Evolutionary conservation across 2,888 invertebrate species (phyloP).

Genomic region (Coenonympha arcania): DNA sequence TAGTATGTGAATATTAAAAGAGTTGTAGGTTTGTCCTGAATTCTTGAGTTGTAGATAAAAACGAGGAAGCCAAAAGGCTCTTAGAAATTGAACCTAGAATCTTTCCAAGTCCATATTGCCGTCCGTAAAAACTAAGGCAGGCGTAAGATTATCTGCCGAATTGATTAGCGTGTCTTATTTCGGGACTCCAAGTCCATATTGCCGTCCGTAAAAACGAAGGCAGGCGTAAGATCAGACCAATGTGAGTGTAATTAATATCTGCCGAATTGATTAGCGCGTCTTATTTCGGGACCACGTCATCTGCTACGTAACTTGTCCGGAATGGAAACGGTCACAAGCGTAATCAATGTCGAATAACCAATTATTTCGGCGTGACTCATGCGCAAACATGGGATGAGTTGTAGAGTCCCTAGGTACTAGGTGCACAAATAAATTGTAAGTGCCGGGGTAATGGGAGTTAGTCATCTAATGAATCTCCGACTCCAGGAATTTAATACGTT

Average conservation of each 20-base stretch:
- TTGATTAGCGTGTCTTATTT: background rate
- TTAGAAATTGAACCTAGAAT: too few relatives aligned
- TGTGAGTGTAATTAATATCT: background rate
- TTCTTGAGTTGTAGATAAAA: too few relatives aligned
- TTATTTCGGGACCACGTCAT: background rate
- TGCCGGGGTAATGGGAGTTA: background rate
- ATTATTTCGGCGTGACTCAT: conserved; percentile 5
- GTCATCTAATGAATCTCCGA: background rate
- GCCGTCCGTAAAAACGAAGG: background rate
- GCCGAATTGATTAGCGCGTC: background rate
- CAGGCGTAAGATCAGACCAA: background rate
- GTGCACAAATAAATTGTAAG: background rate
- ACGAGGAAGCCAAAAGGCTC: too few relatives aligned
- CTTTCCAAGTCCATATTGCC: too few relatives aligned
- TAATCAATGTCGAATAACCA: conserved; percentile 2
- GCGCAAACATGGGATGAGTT: background rate
- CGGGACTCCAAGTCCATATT: too few relatives aligned
- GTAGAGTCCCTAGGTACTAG: background rate
- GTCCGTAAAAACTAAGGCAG: background rate
- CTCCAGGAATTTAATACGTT: background rate
- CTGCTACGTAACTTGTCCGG: background rate
- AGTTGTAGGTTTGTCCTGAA: too few relatives aligned
- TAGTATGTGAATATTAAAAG: too few relatives aligned
- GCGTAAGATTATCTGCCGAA: background rate
- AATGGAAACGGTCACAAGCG: background rate